Evolutionary conservation across 2,113 vertebrate species (phyloP).

Genomic region (Eubucco bourcierii): DNA sequence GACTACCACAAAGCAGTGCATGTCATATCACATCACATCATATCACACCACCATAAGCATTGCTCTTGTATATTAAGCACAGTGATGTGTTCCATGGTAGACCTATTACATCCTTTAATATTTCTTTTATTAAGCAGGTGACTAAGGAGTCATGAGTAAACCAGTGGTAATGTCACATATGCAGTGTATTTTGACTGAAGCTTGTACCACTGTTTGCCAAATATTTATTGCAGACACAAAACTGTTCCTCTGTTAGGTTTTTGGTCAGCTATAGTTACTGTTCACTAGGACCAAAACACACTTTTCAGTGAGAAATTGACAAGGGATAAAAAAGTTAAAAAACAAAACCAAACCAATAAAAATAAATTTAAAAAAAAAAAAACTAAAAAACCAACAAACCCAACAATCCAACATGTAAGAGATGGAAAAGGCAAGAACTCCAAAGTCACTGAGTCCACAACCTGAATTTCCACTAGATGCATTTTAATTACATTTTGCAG

Average conservation of each 20-base stretch:
- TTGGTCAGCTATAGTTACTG: not conserved
- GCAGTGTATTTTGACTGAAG: not conserved
- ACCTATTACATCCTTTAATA: not conserved
- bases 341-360: no score
- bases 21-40: not conserved
- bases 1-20: not conserved
- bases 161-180: no score
- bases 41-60: not conserved
- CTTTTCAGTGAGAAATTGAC: not conserved
- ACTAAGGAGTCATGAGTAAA: not conserved
- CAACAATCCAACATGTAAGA: not conserved
- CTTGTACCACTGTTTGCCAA: not conserved
- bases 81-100: not conserved
- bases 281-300: not conserved
- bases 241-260: not conserved
- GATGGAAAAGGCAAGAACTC: slow-evolving; percentile 28
- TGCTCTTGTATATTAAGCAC: not conserved
- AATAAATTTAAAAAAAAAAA: no score
- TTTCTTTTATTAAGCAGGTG: not conserved
- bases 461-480: slow-evolving; percentile 47
- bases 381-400: no score
- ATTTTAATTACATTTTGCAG: slow-evolving; percentile 69
- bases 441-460: slow-evolving; percentile 7
- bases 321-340: not conserved
- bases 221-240: not conserved